Conservation (phyloP, 2,113 vertebrate species). For the Ibidorhyncha struthersii region DNA sequence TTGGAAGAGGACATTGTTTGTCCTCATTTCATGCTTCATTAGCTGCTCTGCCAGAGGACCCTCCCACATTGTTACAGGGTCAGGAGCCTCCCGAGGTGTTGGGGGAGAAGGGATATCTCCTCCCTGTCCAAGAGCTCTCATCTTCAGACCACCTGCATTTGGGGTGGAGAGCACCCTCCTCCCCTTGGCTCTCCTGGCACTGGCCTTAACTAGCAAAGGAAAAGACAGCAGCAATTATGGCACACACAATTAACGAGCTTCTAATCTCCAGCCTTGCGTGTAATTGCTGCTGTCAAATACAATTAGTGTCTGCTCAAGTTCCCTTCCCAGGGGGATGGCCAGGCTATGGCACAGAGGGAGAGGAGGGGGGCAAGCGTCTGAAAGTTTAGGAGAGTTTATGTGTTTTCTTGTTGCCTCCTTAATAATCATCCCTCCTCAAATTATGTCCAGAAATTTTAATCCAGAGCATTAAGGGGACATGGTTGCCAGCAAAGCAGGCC, state of each 20-base stretch:
- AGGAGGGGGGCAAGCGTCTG: not conserved
- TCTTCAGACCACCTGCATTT: conserved; percentile 40
- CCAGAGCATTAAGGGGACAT: not conserved
- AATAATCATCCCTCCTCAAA: not conserved
- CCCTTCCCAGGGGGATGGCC: conserved; percentile 33
- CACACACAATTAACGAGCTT: conserved; percentile 65
- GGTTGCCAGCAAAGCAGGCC: not conserved
- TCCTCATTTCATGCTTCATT: conserved; percentile 54
- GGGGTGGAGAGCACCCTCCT: conserved; percentile 7
- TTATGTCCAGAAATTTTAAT: not conserved
- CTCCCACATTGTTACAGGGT: not conserved
- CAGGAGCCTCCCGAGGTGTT: not conserved
- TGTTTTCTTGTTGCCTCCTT: not conserved
- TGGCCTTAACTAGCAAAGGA: conserved; percentile 27
- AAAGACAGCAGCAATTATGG: conserved; percentile 65
- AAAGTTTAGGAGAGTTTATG: conserved; percentile 55
- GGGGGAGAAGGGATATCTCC: not conserved
- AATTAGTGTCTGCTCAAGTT: conserved; percentile 68
- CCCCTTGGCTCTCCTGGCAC: not conserved
- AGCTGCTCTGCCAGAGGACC: not conserved
- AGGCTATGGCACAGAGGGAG: not conserved
- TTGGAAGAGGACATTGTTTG: conserved; percentile 21
- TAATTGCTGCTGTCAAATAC: conserved; percentile 78
- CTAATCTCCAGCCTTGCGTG: conserved; percentile 72
- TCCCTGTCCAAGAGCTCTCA: not conserved